Evolutionary conservation across 2,113 vertebrate genomes (phyloP).

Genomic region (Neotoma lepida): DNA sequence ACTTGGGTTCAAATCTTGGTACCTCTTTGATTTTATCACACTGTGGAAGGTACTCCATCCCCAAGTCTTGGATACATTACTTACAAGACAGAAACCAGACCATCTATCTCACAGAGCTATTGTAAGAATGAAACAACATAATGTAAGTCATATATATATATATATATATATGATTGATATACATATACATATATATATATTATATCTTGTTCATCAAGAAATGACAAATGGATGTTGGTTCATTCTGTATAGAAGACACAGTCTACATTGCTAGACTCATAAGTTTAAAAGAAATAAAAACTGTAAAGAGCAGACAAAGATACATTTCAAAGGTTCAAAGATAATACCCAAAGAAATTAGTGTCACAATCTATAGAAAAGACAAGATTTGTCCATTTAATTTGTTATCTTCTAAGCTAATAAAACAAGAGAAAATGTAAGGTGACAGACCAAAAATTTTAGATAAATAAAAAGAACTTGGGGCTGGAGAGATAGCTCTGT

Average conservation of each 20-base stretch:
- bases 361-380: not conserved
- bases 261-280: constrained; percentile 15
- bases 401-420: not conserved
- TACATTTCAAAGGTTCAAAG: not conserved
- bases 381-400: not conserved
- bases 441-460: not conserved
- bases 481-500: not conserved
- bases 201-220: too few species aligned
- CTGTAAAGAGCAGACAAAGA: constrained; percentile 3
- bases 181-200: too few species aligned
- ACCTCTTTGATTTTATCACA: constrained; percentile 38
- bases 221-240: constrained; percentile 8
- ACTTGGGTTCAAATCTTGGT: not conserved
- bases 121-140: constrained; percentile 19
- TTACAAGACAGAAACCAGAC: not conserved
- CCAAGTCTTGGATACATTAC: not conserved
- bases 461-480: constrained; percentile 43
- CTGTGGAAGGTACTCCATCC: not conserved
- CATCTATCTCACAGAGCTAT: not conserved
- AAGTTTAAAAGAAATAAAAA: constrained; percentile 41
- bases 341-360: constrained; percentile 14
- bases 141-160: not conserved
- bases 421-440: not conserved
- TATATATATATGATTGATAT: too few species aligned
- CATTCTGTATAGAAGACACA: not conserved